These are phyloP conservation scores for Propithecus deckenii DNA, from an alignment of 2,797 vertebrate species.

Conservation along the genomic window DNA sequence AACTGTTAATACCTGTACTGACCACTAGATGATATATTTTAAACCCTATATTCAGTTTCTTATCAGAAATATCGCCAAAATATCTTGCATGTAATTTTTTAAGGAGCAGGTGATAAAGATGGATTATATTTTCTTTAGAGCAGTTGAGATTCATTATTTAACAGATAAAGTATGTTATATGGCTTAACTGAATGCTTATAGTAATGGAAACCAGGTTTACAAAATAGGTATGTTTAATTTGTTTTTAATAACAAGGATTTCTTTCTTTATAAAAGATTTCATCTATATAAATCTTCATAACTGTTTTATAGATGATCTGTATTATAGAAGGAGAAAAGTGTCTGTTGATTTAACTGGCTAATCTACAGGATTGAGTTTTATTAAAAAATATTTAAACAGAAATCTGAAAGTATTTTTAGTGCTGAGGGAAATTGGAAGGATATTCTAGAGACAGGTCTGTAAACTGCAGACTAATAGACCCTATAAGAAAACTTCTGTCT, in stretches of 20 bases:
- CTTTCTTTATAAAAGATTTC: conserved; percentile 47
- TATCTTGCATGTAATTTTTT: conserved; percentile 32
- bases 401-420: conserved; percentile 48
- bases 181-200: neutral
- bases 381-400: conserved; percentile 1
- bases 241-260: conserved; percentile 19
- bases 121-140: neutral
- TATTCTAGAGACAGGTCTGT: neutral
- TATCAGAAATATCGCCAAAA: neutral
- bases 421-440: neutral
- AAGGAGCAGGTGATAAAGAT: neutral
- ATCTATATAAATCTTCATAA: conserved; percentile 6
- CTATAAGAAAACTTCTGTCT: neutral
- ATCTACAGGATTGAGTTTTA: neutral
- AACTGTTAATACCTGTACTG: neutral
- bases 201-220: conserved; percentile 35
- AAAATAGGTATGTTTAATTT: neutral
- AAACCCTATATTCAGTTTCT: conserved; percentile 3
- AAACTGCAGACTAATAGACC: neutral
- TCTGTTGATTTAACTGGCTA: conserved; percentile 41
- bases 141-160: neutral
- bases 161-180: conserved; percentile 1
- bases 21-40: conserved; percentile 3
- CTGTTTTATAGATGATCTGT: conserved; percentile 17
- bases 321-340: conserved; percentile 19